phyloP scores from a whole-genome alignment of 1,140 invertebrate genomes.

The Episyrphus balteatus region DNA sequence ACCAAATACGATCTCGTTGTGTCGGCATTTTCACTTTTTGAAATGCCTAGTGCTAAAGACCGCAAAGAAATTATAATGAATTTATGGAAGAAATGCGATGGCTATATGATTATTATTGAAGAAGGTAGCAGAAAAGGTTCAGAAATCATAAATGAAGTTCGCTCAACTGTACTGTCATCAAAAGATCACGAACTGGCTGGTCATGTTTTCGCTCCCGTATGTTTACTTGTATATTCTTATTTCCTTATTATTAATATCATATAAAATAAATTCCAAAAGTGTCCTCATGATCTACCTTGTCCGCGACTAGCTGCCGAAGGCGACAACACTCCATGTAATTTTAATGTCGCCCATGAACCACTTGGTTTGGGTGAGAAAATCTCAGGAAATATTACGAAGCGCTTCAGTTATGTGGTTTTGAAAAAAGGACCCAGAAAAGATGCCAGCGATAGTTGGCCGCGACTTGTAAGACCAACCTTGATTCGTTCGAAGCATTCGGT shows the following conservation, averaged over 20 bases:
- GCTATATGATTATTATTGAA: constrained; percentile 76
- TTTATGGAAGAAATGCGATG: constrained; percentile 76
- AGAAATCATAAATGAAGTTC: constrained; percentile 59
- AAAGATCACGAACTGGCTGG: constrained; percentile 33
- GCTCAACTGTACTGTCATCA: constrained; percentile 56
- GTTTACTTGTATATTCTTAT: constrained; percentile 2
- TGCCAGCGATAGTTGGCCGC: constrained; percentile 55
- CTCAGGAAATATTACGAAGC: constrained; percentile 38
- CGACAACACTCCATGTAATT: constrained; percentile 65
- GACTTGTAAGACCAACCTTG: constrained; percentile 57
- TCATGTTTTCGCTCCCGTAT: constrained; percentile 66
- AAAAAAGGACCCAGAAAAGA: constrained; percentile 54
- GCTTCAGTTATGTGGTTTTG: constrained; percentile 66
- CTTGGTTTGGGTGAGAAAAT: constrained; percentile 40
- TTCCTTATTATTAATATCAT: constrained; percentile 6
- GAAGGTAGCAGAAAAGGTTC: constrained; percentile 72
- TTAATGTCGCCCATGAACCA: constrained; percentile 50
- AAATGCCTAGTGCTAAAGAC: constrained; percentile 53
- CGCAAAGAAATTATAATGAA: constrained; percentile 61
- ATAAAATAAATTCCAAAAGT: constrained; percentile 41
- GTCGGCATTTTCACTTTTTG: constrained; percentile 69
- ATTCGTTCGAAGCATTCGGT: constrained; percentile 56
- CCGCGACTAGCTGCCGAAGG: constrained; percentile 43
- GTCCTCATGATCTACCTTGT: constrained; percentile 67
- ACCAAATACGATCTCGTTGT: constrained; percentile 68